A percentile compares a stretch with the other conserved stretches of the same genome.
Evolutionary conservation across 2,888 invertebrate species (phyloP).

Genomic region (Smittia sp.): DNA sequence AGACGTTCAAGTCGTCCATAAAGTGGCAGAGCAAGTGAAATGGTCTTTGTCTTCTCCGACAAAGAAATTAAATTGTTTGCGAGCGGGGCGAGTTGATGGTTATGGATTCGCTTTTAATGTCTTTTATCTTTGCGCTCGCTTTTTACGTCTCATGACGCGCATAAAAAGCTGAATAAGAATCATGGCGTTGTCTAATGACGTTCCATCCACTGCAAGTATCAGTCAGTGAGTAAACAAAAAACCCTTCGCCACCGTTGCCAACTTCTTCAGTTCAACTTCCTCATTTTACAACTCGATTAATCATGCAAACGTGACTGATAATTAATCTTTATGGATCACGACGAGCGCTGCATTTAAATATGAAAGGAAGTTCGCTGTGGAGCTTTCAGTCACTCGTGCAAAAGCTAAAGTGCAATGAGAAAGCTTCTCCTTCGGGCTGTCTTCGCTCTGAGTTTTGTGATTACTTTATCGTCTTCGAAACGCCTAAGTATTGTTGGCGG

Average conservation of each 20-base stretch:
- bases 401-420: background rate
- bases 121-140: background rate
- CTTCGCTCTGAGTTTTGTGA: background rate
- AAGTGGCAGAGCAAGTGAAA: background rate
- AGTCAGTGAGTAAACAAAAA: too few species aligned
- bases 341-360: background rate
- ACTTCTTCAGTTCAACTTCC: background rate
- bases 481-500: slow-evolving; percentile 39
- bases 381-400: background rate
- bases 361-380: background rate
- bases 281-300: slow-evolving; percentile 5
- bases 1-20: background rate
- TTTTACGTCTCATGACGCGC: too few species aligned
- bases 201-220: background rate
- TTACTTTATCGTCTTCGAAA: background rate
- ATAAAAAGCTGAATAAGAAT: too few species aligned
- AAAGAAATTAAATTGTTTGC: slow-evolving; percentile 4
- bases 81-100: background rate
- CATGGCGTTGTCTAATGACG: background rate
- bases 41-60: background rate
- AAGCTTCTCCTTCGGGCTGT: background rate
- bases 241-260: background rate
- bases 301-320: slow-evolving; percentile 18
- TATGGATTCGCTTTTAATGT: background rate
- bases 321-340: slow-evolving; percentile 26